phyloP scores from a whole-genome alignment of 2,113 vertebrate genomes.

The Alethe castanea region DNA sequence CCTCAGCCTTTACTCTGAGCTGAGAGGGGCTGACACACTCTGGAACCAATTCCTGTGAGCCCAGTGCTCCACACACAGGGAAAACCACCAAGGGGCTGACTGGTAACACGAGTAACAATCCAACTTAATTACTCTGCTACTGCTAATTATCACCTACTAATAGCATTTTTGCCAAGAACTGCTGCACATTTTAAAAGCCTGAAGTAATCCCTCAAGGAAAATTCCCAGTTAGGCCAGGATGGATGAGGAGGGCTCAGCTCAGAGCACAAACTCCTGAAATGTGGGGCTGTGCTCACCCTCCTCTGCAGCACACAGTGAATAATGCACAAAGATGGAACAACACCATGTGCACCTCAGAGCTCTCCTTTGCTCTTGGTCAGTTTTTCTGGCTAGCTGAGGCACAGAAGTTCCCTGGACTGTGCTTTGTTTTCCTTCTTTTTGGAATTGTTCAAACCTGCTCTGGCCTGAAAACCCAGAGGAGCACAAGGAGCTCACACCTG shows the following conservation, averaged over 20 bases:
- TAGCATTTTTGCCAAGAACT: background rate
- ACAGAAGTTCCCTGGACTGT: no score
- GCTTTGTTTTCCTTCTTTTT: no score
- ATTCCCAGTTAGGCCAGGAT: accelerated
- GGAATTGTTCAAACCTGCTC: no score
- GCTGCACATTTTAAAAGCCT: background rate
- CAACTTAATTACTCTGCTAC: no score
- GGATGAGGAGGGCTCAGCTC: background rate
- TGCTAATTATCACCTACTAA: background rate
- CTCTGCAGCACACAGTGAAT: no score
- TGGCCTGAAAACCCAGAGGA: no score
- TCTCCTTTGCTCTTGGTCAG: no score
- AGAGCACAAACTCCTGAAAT: accelerated
- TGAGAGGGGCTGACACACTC: background rate
- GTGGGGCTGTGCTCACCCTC: accelerated
- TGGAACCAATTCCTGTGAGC: background rate
- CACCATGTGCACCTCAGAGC: no score
- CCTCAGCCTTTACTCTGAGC: background rate
- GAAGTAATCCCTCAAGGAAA: background rate
- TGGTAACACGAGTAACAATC: accelerated
- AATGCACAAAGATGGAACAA: no score
- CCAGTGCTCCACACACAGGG: accelerated
- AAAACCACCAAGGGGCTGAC: background rate
- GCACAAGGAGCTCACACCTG: no score
- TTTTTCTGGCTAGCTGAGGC: no score